Percentiles rank a stretch among this genome's conserved stretches.
Conservation (phyloP, 2,113 vertebrate genomes). For the Scomber scombrus region DNA sequence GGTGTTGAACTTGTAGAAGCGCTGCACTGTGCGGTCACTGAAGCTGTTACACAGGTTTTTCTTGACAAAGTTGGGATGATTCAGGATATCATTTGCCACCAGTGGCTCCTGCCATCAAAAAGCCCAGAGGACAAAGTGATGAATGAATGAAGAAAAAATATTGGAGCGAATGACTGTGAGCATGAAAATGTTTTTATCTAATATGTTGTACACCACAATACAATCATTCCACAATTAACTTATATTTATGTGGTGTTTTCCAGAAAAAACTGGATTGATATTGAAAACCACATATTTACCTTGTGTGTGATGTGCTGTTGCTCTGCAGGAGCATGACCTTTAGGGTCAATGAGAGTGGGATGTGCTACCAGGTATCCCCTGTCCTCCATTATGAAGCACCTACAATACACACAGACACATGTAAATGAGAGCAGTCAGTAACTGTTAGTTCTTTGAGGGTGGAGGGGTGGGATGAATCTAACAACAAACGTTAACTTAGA, state of each 20-base stretch:
- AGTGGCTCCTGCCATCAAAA: conserved; percentile 89
- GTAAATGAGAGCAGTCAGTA: not conserved
- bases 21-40: conserved; percentile 97
- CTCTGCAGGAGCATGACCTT: conserved; percentile 96
- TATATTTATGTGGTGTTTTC: too few species aligned
- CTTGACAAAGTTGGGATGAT: conserved; percentile 98
- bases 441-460: not conserved
- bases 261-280: too few species aligned
- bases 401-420: conserved; percentile 65
- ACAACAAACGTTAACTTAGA: too few species aligned
- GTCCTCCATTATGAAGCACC: conserved; percentile 99
- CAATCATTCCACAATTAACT: not conserved
- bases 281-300: conserved; percentile 79
- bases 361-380: conserved; percentile 97
- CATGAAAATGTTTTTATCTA: not conserved
- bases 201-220: not conserved
- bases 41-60: conserved; percentile 99
- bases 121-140: not conserved
- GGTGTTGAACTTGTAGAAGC: conserved; percentile 99
- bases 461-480: not conserved
- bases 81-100: conserved; percentile 98
- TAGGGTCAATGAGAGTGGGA: conserved; percentile 98
- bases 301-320: conserved; percentile 99
- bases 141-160: not conserved
- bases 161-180: not conserved